A percentile compares a stretch with the other conserved stretches of the same genome.
Conservation (phyloP, 2,888 invertebrate genomes). For the Zootermopsis nevadensis region DNA sequence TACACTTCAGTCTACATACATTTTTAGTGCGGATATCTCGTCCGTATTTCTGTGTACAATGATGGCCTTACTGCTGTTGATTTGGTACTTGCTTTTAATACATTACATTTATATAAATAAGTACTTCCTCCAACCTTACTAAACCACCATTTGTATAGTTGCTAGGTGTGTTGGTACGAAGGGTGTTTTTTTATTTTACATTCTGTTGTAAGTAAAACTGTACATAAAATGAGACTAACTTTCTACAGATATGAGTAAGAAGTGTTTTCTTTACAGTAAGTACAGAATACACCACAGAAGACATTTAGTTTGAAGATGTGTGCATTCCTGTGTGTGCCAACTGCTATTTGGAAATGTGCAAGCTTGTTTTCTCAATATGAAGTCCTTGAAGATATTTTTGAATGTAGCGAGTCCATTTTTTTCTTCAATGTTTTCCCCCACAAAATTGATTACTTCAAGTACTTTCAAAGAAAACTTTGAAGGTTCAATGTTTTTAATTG, state of each 20-base stretch:
- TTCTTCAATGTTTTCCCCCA: no score
- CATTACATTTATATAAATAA: slow-evolving; percentile 14
- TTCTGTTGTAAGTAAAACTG: background rate
- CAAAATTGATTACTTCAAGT: no score
- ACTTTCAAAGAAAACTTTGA: no score
- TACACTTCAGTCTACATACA: slow-evolving; percentile 29
- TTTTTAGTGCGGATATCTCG: slow-evolving; percentile 30
- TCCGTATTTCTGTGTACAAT: slow-evolving; percentile 30
- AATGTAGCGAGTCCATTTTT: no score
- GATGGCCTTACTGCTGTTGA: slow-evolving; percentile 41
- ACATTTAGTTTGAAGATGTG: background rate
- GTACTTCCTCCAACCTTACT: slow-evolving; percentile 13
- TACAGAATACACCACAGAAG: slow-evolving; percentile 6
- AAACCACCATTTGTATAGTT: slow-evolving; percentile 27
- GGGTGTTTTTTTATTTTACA: slow-evolving; percentile 2
- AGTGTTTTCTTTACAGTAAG: slow-evolving; percentile 26
- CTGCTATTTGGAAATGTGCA: background rate
- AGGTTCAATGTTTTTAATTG: no score
- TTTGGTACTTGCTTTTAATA: slow-evolving; percentile 37
- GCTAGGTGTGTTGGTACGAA: slow-evolving; percentile 27
- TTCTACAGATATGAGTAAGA: background rate
- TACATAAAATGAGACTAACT: slow-evolving; percentile 22
- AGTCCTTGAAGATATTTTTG: background rate
- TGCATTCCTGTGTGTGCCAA: background rate
- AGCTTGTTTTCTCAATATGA: background rate